Base-by-base conservation (phyloP, 2,797 vertebrate genomes). In the Bradypodion ventrale region DNA sequence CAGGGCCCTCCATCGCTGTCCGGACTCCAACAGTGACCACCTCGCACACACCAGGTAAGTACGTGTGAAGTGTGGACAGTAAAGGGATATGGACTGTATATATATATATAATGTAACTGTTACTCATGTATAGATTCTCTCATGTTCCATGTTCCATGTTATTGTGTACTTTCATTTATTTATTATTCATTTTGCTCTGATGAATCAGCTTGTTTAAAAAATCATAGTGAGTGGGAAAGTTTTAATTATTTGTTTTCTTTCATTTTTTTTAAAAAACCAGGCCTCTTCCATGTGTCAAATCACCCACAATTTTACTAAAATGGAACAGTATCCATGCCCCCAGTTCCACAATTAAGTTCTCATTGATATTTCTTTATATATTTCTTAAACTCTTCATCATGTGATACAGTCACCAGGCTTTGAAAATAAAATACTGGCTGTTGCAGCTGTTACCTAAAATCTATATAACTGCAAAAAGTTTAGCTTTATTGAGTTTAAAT, bases 321-420 rank as follows among this genome's bases (percentile, higher is more conserved):
- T 63, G 66, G 80, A 69, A 87, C 2, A 0, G 15, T 52, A 37
- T 75, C 37, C 32, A 40, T 32, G 44, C 46, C 42, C 60, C 25
- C 29, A 78, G 82, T 52, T 27, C 37, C 68, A 86, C 62, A 90
- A 84, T 65, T 37, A 77, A 85, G 69, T 73, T 78, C 56, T 86
- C 75, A 85, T 70, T 80, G 78, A 89, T 84, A 87, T 80, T 78
- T 86, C 75, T 89, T 90, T 75, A 56, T 87, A 68, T 87, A 83
- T 66, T 79, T 75, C 42, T 83, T 85, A 81, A 73, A 82, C 81
- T 87, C 66, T 32, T 74, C 75, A 82, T 79, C 27, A 19, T 75
- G 59, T 70, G 56, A 73, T 49, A 73, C 49, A 85, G 21, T 66
- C 66, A n/a, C 49, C 0, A 84, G 74, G 75, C 59, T 37, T 68